Evolutionary conservation across 2,113 vertebrate species (phyloP), one percentile per base, ranked within the genome.

Genomic region (Perca schrenkii): DNA sequence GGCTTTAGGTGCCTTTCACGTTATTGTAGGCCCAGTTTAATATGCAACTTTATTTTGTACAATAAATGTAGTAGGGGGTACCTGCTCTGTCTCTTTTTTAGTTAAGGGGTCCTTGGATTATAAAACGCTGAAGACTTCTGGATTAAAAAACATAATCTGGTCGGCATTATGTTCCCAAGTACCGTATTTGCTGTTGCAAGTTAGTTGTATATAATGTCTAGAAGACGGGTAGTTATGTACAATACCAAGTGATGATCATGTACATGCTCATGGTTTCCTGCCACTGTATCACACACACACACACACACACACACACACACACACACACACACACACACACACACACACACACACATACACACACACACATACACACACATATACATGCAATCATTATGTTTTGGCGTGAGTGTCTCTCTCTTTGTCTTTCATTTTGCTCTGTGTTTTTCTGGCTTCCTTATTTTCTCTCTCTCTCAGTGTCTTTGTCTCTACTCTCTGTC

Each of bases 271-370:
- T 8, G 34, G 80, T 90, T 90, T 92, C 80, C 89, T 88, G 93
- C 96, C 47, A 28, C 71, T 58, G 81, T 43, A 84, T 46, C 49
- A 66, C 68, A 64, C 77, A 63, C 25, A 61, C 73, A 75, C 66
- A 96, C 95, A 93, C 86, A 88, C 82, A 73, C 77, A 92, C 91
- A 86, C 88, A 86, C 84, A 71, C 64, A 91, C 91, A 88, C 34
- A 52, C 8, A 34, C 31, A 34, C 34, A 34, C 34, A 34, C 34
- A 34, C 34, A 34, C 34, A 34, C 34, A 34, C 34, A 34, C 34
- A 34, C 52, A 81, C 68, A 71, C 80, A 58, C 77, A 57, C 79
- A 56, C 75, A 50, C 56, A 21, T 43, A 70, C 66, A 58, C 60
- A 34, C 36, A 52, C 49, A 67, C n/a, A 62, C 73, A 76, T 62